Evolutionary conservation across 1,140 invertebrate species (phyloP).

Genomic region (Heliconius eleuchia): DNA sequence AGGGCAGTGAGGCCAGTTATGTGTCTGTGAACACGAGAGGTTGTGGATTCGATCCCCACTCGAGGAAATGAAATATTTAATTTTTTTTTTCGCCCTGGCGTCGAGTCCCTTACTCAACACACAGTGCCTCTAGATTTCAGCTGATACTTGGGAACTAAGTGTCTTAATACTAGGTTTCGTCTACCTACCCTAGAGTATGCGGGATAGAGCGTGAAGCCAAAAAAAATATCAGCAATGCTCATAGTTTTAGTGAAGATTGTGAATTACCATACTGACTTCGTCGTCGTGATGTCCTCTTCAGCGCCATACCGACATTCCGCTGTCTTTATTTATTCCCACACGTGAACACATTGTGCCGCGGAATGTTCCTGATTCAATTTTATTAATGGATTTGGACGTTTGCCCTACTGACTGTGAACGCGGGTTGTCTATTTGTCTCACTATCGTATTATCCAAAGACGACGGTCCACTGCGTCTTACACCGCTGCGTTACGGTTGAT

Average conservation of each 20-base stretch:
- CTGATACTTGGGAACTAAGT: no score
- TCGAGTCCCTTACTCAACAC: no score
- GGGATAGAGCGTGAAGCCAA: no score
- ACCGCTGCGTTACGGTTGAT: slow-evolving; percentile 45
- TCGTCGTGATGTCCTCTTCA: slow-evolving; percentile 28
- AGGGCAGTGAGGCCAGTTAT: no score
- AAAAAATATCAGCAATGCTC: no score
- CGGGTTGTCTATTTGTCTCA: slow-evolving; percentile 72
- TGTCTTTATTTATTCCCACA: slow-evolving; percentile 69
- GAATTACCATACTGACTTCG: not conserved
- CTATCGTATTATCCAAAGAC: slow-evolving; percentile 51
- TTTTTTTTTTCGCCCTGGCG: no score
- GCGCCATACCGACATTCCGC: slow-evolving; percentile 39
- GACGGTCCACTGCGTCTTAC: slow-evolving; percentile 42
- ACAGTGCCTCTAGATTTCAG: no score
- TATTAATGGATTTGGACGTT: slow-evolving; percentile 80
- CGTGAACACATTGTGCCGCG: slow-evolving; percentile 72
- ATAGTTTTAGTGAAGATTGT: not conserved
- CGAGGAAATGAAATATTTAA: no score
- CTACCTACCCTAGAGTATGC: no score
- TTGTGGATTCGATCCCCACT: no score
- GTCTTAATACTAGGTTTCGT: no score
- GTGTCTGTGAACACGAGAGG: no score
- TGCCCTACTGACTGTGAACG: slow-evolving; percentile 78
- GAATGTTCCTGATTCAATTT: slow-evolving; percentile 80